A percentile compares a stretch with the other conserved stretches of the same genome.
phyloP scores from a whole-genome alignment of 37 sponge, comb jelly and placozoan genomes.

The Chondrosia reniformis region DNA sequence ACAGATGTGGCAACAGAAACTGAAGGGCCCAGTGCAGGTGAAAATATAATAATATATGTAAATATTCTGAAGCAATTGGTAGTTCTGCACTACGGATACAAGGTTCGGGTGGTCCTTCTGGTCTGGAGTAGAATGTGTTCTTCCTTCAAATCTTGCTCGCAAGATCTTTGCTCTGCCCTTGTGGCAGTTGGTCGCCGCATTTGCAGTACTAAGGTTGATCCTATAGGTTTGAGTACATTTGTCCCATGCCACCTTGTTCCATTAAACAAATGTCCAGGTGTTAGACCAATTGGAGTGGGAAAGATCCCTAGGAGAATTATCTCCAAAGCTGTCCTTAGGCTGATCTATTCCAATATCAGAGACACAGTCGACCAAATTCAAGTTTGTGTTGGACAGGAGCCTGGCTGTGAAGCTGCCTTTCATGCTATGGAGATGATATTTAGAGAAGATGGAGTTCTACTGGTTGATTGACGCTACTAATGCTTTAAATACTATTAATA shows the following conservation, averaged over 20 bases:
- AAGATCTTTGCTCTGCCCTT: background rate
- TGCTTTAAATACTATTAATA: background rate
- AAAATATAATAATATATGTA: too few relatives aligned
- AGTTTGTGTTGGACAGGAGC: slow-evolving; percentile 7
- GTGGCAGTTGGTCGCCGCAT: background rate
- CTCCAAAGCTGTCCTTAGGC: background rate
- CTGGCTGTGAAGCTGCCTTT: slow-evolving; percentile 22
- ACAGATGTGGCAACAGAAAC: too few relatives aligned
- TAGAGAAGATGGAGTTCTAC: background rate
- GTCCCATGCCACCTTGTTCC: background rate
- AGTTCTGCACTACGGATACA: background rate
- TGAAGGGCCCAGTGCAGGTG: too few relatives aligned
- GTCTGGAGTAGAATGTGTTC: slow-evolving; percentile 14
- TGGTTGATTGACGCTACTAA: background rate
- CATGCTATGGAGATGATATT: background rate
- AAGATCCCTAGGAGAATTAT: slow-evolving; percentile 4
- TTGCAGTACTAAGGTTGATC: background rate
- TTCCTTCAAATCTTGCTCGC: background rate
- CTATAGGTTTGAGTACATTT: background rate
- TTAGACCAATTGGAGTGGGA: background rate
- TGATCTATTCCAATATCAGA: background rate
- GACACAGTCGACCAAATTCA: background rate
- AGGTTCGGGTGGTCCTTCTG: slow-evolving; percentile 12
- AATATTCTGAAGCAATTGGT: too few relatives aligned
- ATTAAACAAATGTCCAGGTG: slow-evolving; percentile 9